Percentiles rank a stretch among this genome's conserved stretches.
These are phyloP conservation scores for Orgyia antiqua DNA, from an alignment of 2,888 invertebrate species.

Conservation along the genomic window DNA sequence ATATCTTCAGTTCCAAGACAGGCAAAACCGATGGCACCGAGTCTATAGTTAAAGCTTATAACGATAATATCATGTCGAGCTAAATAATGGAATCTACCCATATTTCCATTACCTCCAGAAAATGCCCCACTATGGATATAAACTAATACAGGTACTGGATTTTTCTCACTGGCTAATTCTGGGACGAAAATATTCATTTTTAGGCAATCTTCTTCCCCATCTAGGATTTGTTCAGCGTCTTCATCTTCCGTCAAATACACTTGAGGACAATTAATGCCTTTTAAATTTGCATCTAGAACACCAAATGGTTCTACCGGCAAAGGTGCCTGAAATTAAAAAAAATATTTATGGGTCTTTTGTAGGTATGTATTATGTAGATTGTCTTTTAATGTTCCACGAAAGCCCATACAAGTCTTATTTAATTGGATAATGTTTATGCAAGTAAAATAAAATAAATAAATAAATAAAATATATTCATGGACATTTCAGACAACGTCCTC, in stretches of 20 bases:
- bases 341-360: neutral
- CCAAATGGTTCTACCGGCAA: constrained; percentile 54
- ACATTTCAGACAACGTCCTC: too few species aligned
- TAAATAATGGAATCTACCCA: constrained; percentile 76
- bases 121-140: constrained; percentile 66
- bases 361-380: too few species aligned
- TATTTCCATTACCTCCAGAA: constrained; percentile 55
- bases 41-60: constrained; percentile 83
- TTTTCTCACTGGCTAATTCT: constrained; percentile 41
- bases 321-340: constrained; percentile 46
- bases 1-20: constrained; percentile 79
- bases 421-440: too few species aligned
- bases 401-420: too few species aligned
- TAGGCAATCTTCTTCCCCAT: constrained; percentile 58
- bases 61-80: constrained; percentile 82
- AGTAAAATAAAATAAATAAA: too few species aligned
- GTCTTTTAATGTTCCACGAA: too few species aligned
- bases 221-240: constrained; percentile 36
- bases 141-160: constrained; percentile 55
- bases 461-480: too few species aligned
- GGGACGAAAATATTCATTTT: constrained; percentile 52
- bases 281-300: constrained; percentile 34
- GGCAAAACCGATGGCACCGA: constrained; percentile 85
- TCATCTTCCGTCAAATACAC: constrained; percentile 42
- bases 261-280: constrained; percentile 49